Evolutionary conservation across 2,888 invertebrate species (phyloP).

Genomic region (Drosophila pseudotakahashii): DNA sequence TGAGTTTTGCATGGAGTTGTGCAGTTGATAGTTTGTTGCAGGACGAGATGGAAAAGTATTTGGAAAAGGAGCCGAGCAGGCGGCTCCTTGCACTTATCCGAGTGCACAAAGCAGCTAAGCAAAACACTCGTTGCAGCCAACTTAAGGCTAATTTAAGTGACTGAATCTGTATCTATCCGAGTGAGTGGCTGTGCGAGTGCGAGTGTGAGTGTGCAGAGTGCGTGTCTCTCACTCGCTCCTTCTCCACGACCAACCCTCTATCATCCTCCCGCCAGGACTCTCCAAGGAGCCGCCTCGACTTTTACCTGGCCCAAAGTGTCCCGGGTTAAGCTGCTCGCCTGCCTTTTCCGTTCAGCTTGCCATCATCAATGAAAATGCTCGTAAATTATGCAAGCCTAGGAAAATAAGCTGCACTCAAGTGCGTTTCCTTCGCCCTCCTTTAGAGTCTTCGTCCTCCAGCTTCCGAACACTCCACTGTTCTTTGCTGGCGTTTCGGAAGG

Average conservation of each 20-base stretch:
- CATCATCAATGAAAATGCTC: conserved; percentile 77
- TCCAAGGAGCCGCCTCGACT: conserved; percentile 33
- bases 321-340: conserved; percentile 36
- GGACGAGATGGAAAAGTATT: conserved; percentile 30
- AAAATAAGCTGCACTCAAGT: conserved; percentile 79
- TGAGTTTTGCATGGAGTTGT: conserved; percentile 49
- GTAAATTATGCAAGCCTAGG: conserved; percentile 78
- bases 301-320: conserved; percentile 48
- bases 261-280: conserved; percentile 2
- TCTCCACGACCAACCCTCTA: not conserved
- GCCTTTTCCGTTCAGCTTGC: conserved; percentile 38
- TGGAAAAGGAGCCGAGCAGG: conserved; percentile 6
- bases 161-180: conserved; percentile 44
- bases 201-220: conserved; percentile 30
- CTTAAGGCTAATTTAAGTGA: conserved; percentile 76
- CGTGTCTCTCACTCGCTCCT: conserved; percentile 45
- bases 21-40: conserved; percentile 38
- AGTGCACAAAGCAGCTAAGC: conserved; percentile 75
- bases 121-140: conserved; percentile 76
- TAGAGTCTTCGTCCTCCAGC: conserved; percentile 1
- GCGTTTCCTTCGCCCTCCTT: conserved; percentile 52
- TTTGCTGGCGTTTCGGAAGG: conserved; percentile 25
- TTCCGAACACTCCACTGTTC: not conserved
- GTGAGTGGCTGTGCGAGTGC: conserved; percentile 5
- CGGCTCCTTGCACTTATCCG: conserved; percentile 59